A percentile compares a stretch with the other conserved stretches of the same genome.
Evolutionary conservation across 2,113 vertebrate species (phyloP).

Genomic region (Otus sunia): DNA sequence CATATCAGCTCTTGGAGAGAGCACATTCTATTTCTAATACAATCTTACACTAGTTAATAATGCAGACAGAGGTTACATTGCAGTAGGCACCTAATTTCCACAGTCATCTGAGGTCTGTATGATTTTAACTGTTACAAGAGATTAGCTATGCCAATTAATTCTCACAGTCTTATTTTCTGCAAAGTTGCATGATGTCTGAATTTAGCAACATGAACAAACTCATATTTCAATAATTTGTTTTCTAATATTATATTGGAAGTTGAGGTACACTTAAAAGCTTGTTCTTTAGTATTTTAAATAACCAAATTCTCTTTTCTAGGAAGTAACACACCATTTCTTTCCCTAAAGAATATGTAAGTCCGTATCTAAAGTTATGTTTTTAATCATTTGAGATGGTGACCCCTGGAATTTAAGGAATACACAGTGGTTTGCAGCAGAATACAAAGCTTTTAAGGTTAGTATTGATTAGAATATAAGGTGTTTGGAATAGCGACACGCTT

Average conservation of each 20-base stretch:
- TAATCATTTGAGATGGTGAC: neutral
- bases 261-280: neutral
- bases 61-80: constrained; percentile 20
- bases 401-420: neutral
- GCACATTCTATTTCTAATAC: constrained; percentile 17
- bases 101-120: neutral
- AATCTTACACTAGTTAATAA: constrained; percentile 43
- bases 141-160: neutral
- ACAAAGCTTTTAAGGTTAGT: neutral
- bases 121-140: neutral
- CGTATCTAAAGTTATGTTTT: neutral
- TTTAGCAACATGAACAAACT: neutral
- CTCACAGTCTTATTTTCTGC: neutral
- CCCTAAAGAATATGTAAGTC: neutral
- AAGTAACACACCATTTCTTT: neutral
- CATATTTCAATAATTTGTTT: neutral
- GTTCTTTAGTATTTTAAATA: neutral
- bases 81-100: constrained; percentile 36
- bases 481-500: neutral
- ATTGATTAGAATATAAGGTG: neutral
- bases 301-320: neutral
- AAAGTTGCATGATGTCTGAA: neutral
- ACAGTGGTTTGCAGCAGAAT: neutral
- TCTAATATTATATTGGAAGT: neutral
- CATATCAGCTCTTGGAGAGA: neutral